Evolutionary conservation across 2,797 vertebrate genomes (phyloP).

Genomic region (Toxotes lorentzi): DNA sequence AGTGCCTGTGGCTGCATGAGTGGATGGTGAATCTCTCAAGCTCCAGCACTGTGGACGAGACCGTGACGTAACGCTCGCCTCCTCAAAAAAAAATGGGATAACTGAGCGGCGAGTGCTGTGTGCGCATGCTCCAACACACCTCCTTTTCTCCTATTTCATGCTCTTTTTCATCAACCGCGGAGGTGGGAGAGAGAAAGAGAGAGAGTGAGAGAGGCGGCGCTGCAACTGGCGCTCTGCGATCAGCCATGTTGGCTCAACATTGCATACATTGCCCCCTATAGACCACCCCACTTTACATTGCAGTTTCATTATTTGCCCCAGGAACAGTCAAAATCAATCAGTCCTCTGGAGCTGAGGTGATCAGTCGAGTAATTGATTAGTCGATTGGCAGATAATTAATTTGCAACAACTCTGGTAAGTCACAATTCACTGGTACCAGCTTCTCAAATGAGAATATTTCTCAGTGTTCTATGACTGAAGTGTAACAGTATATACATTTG

Average conservation of each 20-base stretch:
- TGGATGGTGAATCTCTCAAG: constrained; percentile 75
- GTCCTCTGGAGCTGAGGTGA: background rate
- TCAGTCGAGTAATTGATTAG: background rate
- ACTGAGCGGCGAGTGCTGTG: constrained; percentile 48
- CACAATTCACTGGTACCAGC: background rate
- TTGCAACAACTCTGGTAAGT: too few relatives aligned
- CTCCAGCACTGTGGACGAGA: constrained; percentile 72
- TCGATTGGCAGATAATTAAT: background rate
- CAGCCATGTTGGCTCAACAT: constrained; percentile 73
- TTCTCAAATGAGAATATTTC: background rate
- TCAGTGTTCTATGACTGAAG: background rate
- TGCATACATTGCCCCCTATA: background rate
- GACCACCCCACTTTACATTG: background rate
- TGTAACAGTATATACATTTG: background rate
- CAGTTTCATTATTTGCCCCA: too few relatives aligned
- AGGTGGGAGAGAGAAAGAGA: constrained; percentile 49
- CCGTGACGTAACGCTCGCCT: constrained; percentile 82
- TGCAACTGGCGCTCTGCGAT: constrained; percentile 48
- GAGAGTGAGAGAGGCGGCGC: constrained; percentile 43
- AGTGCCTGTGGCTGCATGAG: constrained; percentile 78
- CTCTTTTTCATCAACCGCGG: constrained; percentile 48
- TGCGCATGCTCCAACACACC: constrained; percentile 81
- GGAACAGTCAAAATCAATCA: background rate
- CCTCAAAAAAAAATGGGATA: constrained; percentile 64
- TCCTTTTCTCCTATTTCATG: constrained; percentile 69